Evolutionary conservation across 2,888 invertebrate species (phyloP).

Genomic region (Ligdia adustata): DNA sequence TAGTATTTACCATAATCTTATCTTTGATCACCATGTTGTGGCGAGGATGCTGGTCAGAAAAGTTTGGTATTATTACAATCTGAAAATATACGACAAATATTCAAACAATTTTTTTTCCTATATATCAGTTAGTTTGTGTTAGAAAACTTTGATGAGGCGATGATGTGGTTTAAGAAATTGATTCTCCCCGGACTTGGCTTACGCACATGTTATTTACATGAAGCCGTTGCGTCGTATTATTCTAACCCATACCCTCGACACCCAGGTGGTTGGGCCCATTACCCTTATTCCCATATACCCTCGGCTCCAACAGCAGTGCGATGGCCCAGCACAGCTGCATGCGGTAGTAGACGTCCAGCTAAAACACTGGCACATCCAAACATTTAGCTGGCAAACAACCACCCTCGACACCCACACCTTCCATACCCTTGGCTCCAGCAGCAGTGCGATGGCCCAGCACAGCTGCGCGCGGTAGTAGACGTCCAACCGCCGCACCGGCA

Average conservation of each 20-base stretch:
- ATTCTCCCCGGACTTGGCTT: no score
- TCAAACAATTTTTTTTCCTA: no score
- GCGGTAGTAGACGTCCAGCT: constrained; percentile 57
- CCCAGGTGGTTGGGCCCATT: no score
- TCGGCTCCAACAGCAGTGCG: constrained; percentile 64
- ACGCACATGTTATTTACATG: no score
- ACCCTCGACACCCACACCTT: no score
- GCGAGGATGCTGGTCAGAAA: constrained; percentile 36
- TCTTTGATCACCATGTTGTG: constrained; percentile 61
- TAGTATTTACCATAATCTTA: constrained; percentile 69
- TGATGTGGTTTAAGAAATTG: no score
- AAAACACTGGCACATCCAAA: constrained; percentile 43
- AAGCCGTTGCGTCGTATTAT: not conserved
- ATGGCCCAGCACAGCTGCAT: constrained; percentile 77
- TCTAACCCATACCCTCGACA: no score
- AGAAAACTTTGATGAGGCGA: no score
- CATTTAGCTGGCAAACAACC: no score
- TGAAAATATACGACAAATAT: no score
- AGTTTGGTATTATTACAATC: constrained; percentile 60
- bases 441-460: constrained; percentile 70
- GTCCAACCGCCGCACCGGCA: constrained; percentile 49
- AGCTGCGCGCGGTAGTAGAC: constrained; percentile 66
- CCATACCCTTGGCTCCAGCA: constrained; percentile 69
- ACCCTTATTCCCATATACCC: no score
- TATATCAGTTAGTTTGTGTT: no score